Evolutionary conservation across 2,113 vertebrate species (phyloP).

Genomic region (Aptenodytes patagonicus): DNA sequence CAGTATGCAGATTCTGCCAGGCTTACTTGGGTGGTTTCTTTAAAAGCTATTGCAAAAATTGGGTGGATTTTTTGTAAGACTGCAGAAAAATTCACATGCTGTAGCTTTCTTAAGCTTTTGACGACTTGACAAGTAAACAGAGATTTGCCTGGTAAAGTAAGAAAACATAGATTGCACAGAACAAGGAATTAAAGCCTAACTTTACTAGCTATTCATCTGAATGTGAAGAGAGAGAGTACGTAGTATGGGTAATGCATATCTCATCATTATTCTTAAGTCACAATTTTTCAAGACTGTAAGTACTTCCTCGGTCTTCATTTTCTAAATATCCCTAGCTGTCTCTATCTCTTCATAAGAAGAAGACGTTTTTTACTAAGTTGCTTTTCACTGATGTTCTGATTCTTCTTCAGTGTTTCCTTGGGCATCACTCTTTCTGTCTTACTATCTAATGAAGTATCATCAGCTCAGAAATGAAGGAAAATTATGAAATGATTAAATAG

Average conservation of each 20-base stretch:
- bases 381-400: not conserved
- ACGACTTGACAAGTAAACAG: not conserved
- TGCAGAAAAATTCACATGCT: not conserved
- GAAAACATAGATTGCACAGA: not conserved
- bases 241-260: not conserved
- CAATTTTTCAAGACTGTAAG: not conserved
- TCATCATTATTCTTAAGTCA: not conserved
- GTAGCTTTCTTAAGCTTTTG: not conserved
- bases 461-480: not conserved
- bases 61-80: not conserved
- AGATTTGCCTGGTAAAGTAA: not conserved
- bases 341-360: not conserved
- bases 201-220: not conserved
- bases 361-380: not conserved
- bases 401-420: not conserved
- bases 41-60: not conserved
- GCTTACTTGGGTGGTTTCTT: not conserved
- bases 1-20: not conserved
- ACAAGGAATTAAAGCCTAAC: not conserved
- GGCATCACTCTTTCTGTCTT: not conserved
- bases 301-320: not conserved
- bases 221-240: not conserved
- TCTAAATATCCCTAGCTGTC: not conserved
- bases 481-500: rapidly evolving
- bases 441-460: not conserved